Conservation (phyloP, 2,797 vertebrate species). For the Chloroceryle amazona region DNA sequence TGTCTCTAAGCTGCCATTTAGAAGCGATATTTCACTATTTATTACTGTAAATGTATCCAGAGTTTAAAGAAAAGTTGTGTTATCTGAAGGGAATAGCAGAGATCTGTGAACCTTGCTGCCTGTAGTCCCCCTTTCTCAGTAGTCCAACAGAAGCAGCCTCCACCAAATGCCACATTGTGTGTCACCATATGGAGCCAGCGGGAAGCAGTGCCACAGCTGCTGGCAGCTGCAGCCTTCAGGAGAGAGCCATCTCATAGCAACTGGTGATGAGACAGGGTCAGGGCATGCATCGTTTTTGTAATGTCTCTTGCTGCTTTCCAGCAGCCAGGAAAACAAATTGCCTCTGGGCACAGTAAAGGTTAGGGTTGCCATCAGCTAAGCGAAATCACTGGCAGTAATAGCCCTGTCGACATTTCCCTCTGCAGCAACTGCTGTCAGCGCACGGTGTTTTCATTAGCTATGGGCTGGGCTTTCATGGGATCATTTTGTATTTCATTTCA, state of each 20-base stretch:
- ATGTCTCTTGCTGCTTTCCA: constrained; percentile 12
- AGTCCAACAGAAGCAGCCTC: neutral
- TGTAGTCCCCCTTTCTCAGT: neutral
- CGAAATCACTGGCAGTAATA: neutral
- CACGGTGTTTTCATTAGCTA: constrained; percentile 53
- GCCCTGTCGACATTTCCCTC: constrained; percentile 16
- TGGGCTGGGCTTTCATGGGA: constrained; percentile 11
- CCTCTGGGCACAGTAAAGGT: constrained; percentile 44
- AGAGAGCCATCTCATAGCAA: neutral
- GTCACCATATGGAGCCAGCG: neutral
- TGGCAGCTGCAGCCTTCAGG: neutral
- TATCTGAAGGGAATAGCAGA: neutral
- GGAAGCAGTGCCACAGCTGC: neutral
- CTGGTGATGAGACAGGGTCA: constrained; percentile 18
- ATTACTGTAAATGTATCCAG: neutral
- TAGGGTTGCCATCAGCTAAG: constrained; percentile 53
- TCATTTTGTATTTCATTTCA: constrained; percentile 15
- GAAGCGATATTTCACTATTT: neutral
- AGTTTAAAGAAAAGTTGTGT: neutral
- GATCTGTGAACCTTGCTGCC: neutral
- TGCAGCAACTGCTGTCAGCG: constrained; percentile 5
- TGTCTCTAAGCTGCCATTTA: neutral
- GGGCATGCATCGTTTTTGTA: neutral
- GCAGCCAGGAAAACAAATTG: constrained; percentile 63
- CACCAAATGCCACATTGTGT: accelerated